These are phyloP conservation scores for Metellina segmentata DNA, from an alignment of 2,888 invertebrate species.

Conservation along the genomic window DNA sequence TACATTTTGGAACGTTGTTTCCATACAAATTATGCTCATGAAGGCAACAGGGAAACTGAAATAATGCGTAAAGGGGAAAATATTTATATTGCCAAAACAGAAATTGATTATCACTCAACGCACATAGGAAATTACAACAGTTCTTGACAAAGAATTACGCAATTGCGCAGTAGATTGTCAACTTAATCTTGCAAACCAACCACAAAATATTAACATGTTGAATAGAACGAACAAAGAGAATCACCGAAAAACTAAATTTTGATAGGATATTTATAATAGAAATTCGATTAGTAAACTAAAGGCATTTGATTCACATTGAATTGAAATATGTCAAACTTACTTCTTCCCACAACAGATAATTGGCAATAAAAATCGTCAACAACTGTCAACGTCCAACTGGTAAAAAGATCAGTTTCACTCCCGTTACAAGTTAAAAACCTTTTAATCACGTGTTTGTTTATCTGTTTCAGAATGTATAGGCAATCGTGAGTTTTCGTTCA, in stretches of 20 bases:
- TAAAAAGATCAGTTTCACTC: slow-evolving; percentile 1
- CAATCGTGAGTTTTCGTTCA: slow-evolving; percentile 5
- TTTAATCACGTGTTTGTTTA: slow-evolving; percentile 52
- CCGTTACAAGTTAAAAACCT: not conserved
- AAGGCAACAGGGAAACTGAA: no score
- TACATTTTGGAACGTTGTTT: no score
- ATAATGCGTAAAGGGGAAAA: not conserved
- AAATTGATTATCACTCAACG: not conserved
- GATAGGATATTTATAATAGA: no score
- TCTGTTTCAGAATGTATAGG: slow-evolving; percentile 43
- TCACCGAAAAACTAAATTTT: not conserved
- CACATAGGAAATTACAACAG: not conserved
- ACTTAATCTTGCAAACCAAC: not conserved
- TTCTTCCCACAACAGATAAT: not conserved
- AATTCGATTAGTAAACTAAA: not conserved
- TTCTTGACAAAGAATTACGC: not conserved
- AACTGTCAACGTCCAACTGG: not conserved
- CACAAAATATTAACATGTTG: not conserved
- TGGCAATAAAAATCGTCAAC: not conserved
- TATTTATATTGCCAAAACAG: not conserved
- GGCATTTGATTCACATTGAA: not conserved
- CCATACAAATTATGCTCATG: no score
- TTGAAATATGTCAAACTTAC: not conserved
- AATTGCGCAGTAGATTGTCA: not conserved
- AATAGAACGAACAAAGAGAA: not conserved